Percentiles rank a stretch among this genome's conserved stretches.
Conservation (phyloP, 2,113 vertebrate species). For the Eulemur macaco region DNA sequence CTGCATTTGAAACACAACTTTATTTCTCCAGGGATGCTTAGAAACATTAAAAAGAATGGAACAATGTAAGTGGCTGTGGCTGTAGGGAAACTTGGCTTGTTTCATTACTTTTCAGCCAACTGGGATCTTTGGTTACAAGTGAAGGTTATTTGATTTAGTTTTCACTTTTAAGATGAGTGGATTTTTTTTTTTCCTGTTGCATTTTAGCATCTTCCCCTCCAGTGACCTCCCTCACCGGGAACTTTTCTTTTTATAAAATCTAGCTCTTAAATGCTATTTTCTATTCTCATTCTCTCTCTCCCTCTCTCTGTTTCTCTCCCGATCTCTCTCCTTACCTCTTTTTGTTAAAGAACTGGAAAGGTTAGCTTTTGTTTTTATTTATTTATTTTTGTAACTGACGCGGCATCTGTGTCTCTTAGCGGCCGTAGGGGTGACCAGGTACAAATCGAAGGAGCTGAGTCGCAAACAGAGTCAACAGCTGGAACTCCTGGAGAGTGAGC, state of each 20-base stretch:
- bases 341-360: not conserved
- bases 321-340: fast-evolving
- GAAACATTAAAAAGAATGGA: constrained; percentile 39
- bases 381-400: not conserved
- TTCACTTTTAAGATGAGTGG: constrained; percentile 54
- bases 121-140: constrained; percentile 65
- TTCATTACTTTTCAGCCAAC: constrained; percentile 65
- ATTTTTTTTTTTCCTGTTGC: not conserved
- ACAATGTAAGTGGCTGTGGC: constrained; percentile 32
- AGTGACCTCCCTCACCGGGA: not conserved
- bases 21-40: constrained; percentile 67
- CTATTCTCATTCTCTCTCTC: not conserved
- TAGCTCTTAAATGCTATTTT: not conserved
- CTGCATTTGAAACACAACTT: not conserved
- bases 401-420: constrained; percentile 76
- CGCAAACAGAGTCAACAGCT: constrained; percentile 88
- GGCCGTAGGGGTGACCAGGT: constrained; percentile 85
- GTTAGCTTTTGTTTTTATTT: not conserved
- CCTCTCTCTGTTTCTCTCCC: not conserved
- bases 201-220: constrained; percentile 4
- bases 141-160: constrained; percentile 73
- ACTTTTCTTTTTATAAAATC: constrained; percentile 28
- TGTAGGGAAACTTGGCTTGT: not conserved
- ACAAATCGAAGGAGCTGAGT: constrained; percentile 89
- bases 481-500: constrained; percentile 91